Evolutionary conservation across 2,888 invertebrate species (phyloP), one percentile per base, ranked within the genome.

Genomic region (Drosophila mulleri): DNA sequence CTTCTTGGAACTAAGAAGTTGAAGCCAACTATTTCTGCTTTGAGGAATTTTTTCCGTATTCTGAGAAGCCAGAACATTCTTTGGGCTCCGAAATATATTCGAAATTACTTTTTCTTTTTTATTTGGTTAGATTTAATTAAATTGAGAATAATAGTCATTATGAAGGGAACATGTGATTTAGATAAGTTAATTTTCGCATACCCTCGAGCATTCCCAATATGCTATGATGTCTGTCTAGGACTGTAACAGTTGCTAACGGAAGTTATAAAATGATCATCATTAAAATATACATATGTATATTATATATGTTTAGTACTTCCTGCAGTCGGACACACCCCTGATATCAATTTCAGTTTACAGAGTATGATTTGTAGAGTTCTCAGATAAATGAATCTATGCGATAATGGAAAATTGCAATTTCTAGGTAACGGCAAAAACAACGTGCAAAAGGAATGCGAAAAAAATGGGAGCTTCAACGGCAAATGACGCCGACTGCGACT

Each of bases 351-450:
- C n/a, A 14, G 7, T 29, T 16, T 23, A 12, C 23, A n/a, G 35
- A 44, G 57, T 45, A 57, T 23, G 12, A 4, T 1, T 23, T 23
- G 35, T 12, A 2, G 35, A 42, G 56, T 42, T 42, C 29, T 20
- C 9, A 12, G 54, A 41, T 58, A 23, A 56, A 56, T 54, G 44
- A 57, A 57, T 57, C 42, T 45, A n/a, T 57, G 44, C 44, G 32
- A 50, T 50, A 50, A 58, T 47, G 26, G 26, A 23, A 37, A 47
- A 58, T 47, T 37, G 26, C 45, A 37, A 58, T 37, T 58, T 58
- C 26, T 47, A 26, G 26, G 37, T 20, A 53, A 53, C n/a, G 9
- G 41, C 35, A 42, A 41, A 39, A 48, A 32, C 39, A 63, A 39
- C 48, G 48, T 50, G 48, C 20, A 16, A 56, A 57, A 20, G 39